Evolutionary conservation across 2,113 vertebrate species (phyloP), one percentile per base, ranked within the genome.

Genomic region (Raja brachyura): DNA sequence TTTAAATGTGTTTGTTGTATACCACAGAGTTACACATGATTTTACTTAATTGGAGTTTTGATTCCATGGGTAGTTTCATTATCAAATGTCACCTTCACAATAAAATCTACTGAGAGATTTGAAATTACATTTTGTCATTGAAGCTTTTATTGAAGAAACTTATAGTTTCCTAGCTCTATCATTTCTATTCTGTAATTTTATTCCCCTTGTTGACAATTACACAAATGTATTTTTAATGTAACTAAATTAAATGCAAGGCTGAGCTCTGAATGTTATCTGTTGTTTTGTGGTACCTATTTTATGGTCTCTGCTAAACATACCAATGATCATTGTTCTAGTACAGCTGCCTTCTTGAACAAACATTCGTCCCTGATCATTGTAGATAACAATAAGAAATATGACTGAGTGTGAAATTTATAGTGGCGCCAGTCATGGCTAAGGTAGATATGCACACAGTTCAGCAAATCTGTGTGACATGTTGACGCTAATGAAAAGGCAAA

Each of bases 1-100:
- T 88, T 92, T 73, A 70, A 92, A 92, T 74, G 31, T 70, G 33
- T 25, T 92, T 74, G 33, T 92, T 92, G 68, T 14, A 92, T 11
- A 54, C 31, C 68, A 92, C 9, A 22, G 90, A 92, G 48, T 25
- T 74, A 54, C 8, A 73, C 73, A 92, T 74, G 33, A 25, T 92
- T 74, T 74, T 11, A 48, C 6, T 74, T 48, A 73, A 74, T 92
- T 73, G 39, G 22, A 25, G 39, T 54, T 73, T 92, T 74, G 39
- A 54, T 13, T 92, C 39, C 90, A 92, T 13, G 83, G 63, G 22
- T 74, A 54, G 39, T 70, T 68, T 73, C 63, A 92, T 92, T 92
- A 73, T 92, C 66, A 22, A 39, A 54, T 92, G 90, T 54, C 66
- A 48, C 39, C 31, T 66, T 92, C 90, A 54, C 18, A 73, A 73